Conservation (phyloP, 2,797 vertebrate genomes). For the Limnodromus scolopaceus region DNA sequence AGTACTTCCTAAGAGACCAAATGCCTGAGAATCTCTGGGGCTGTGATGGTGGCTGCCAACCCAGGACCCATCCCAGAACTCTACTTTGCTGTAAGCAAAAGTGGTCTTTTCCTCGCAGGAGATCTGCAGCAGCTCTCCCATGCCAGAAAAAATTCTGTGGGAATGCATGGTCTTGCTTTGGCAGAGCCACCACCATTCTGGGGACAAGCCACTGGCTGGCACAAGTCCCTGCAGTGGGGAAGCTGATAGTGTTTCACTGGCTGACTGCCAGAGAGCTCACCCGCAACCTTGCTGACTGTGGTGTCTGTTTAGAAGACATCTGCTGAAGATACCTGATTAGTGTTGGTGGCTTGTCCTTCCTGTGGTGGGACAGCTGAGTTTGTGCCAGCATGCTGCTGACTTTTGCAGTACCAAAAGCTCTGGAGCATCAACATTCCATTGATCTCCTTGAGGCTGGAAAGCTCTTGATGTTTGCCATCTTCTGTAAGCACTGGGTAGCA, state of each 20-base stretch:
- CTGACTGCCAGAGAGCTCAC: fast-evolving
- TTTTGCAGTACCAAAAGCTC: not conserved
- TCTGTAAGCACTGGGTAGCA: not conserved
- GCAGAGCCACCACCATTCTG: fast-evolving
- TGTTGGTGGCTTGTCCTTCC: not conserved
- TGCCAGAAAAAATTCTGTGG: not conserved
- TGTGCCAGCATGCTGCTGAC: fast-evolving
- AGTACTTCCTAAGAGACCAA: not conserved
- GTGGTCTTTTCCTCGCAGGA: fast-evolving
- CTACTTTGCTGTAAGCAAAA: not conserved
- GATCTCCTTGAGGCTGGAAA: not conserved
- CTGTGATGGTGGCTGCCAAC: not conserved
- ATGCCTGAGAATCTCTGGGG: not conserved
- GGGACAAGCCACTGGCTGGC: not conserved
- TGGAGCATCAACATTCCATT: not conserved
- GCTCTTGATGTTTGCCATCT: not conserved
- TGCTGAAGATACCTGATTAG: not conserved
- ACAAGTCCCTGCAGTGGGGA: not conserved
- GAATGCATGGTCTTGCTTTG: fast-evolving
- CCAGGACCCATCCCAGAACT: not conserved
- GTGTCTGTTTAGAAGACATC: not conserved
- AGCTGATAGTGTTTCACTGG: not conserved
- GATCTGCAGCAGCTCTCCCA: not conserved
- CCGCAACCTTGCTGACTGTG: fast-evolving
- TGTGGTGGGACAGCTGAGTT: fast-evolving